Percentiles rank a stretch among this genome's conserved stretches.
phyloP scores from a whole-genome alignment of 2,888 invertebrate genomes.

The Cataglyphis altisquamis region DNA sequence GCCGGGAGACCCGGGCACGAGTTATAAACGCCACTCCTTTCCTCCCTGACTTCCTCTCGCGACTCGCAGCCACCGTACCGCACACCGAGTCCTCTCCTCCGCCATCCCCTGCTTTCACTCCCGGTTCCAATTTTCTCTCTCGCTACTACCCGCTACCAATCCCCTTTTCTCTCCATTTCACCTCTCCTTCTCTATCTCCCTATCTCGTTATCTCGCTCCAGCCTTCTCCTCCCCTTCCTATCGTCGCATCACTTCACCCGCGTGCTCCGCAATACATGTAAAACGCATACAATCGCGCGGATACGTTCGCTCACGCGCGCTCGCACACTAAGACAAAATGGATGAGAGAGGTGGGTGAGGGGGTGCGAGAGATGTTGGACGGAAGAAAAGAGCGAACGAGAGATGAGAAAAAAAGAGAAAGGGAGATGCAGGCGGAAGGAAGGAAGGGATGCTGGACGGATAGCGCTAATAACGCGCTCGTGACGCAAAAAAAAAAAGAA shows the following conservation, averaged over 20 bases:
- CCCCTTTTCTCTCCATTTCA: slow-evolving; percentile 41
- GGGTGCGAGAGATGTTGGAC: slow-evolving; percentile 52
- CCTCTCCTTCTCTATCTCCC: slow-evolving; percentile 57
- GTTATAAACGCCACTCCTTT: slow-evolving; percentile 84
- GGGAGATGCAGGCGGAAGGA: slow-evolving; percentile 55
- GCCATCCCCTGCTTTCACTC: slow-evolving; percentile 59
- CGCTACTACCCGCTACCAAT: slow-evolving; percentile 52
- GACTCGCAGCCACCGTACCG: slow-evolving; percentile 61
- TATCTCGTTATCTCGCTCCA: slow-evolving; percentile 55
- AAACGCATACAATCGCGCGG: slow-evolving; percentile 58
- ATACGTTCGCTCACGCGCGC: slow-evolving; percentile 49
- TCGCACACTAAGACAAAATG: slow-evolving; percentile 53
- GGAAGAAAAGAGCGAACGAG: slow-evolving; percentile 42
- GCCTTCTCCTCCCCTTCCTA: slow-evolving; percentile 22
- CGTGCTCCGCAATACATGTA: slow-evolving; percentile 63
- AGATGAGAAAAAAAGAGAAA: slow-evolving; percentile 46
- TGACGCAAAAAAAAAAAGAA: slow-evolving; percentile 76
- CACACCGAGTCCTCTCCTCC: slow-evolving; percentile 41
- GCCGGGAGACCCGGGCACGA: slow-evolving; percentile 82
- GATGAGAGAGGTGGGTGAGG: slow-evolving; percentile 28
- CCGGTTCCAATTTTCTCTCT: slow-evolving; percentile 58
- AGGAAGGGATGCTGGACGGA: slow-evolving; percentile 73
- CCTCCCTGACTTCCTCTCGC: slow-evolving; percentile 59
- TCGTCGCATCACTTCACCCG: slow-evolving; percentile 46
- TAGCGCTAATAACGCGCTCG: slow-evolving; percentile 81